Conservation (phyloP, 2,113 vertebrate genomes). For the Scophthalmus maximus region DNA sequence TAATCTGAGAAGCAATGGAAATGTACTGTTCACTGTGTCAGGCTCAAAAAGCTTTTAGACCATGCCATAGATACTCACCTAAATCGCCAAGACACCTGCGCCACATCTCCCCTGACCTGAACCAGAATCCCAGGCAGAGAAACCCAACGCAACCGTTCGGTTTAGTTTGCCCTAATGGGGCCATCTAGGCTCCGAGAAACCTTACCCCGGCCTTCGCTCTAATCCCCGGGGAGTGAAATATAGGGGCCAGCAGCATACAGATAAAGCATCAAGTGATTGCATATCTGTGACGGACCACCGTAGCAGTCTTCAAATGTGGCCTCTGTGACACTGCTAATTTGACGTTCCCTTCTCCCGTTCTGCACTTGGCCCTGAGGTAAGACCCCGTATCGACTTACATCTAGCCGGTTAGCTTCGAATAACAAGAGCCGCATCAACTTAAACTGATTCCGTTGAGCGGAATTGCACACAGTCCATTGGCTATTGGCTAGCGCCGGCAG, state of each 20-base stretch:
- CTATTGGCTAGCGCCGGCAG: constrained; percentile 56
- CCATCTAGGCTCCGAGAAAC: constrained; percentile 63
- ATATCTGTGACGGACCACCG: constrained; percentile 67
- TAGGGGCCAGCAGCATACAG: constrained; percentile 36
- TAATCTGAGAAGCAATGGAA: constrained; percentile 6
- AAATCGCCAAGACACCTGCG: constrained; percentile 55
- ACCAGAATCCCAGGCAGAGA: constrained; percentile 68
- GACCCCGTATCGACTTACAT: constrained; percentile 63
- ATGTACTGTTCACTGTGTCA: neutral
- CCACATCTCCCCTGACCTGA: constrained; percentile 63
- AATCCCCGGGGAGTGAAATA: constrained; percentile 64
- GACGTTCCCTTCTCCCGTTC: constrained; percentile 58
- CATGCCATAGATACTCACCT: constrained; percentile 22
- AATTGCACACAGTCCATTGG: constrained; percentile 69
- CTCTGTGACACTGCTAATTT: constrained; percentile 58
- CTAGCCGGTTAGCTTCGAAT: constrained; percentile 57
- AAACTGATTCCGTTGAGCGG: constrained; percentile 67
- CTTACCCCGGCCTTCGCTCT: constrained; percentile 56
- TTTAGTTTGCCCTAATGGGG: constrained; percentile 68
- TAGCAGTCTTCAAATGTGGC: constrained; percentile 36
- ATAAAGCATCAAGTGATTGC: constrained; percentile 61
- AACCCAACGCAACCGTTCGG: constrained; percentile 65
- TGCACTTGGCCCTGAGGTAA: constrained; percentile 47
- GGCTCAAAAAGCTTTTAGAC: constrained; percentile 29
- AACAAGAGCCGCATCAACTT: constrained; percentile 59